Base-by-base conservation (phyloP, 1,140 invertebrate species). In the Pseudachorutes palmiensis region DNA sequence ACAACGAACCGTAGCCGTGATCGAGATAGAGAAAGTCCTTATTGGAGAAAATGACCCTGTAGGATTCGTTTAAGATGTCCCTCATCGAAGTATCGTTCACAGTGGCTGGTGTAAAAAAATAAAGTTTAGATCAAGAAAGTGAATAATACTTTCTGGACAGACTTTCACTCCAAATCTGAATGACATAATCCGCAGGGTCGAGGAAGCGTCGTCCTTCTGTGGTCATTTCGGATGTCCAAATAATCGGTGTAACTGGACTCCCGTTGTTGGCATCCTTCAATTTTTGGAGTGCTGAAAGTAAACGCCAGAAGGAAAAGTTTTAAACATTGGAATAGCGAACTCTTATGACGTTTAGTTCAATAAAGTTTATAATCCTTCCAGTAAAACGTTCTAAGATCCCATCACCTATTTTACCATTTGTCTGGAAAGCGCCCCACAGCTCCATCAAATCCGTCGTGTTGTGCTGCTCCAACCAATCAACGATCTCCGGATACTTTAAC, bases 161-260 rank as follows among this genome's bases (percentile, higher is more conserved):
- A 72, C 87, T 88, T 0, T 79, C 84, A 0, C 88, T 91, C 89
- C 89, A 92, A 36, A 78, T 69, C 67, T 78, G 77, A 65, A 78
- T 76, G 62, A 77, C 72, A 67, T 78, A 78, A n/a, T 76, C 72
- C 14, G 72, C 22, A n/a, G 71, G 70, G 70, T 75, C 73, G 31
- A 77, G 62, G 57, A 84, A 86, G 83, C 76, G 19, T 86, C 82
- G 3, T 2, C 82, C 80, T 68, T 80, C 80, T 22, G 85, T 83
- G 0, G 90, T 92, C 2, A 93, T 77, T 0, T 83, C 84, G 72
- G 88, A 91, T 0, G 90, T 92, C 90, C 90, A 93, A 9, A 92
- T 74, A 45, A 92, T 83, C 1, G 85, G 82, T 0, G 84, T 84
- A 19, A 87, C 78, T 28, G 83, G 76, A 70, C 83, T 83, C 0